phyloP scores from a whole-genome alignment of 1,140 invertebrate species.

The Drosophila punjabiensis region DNA sequence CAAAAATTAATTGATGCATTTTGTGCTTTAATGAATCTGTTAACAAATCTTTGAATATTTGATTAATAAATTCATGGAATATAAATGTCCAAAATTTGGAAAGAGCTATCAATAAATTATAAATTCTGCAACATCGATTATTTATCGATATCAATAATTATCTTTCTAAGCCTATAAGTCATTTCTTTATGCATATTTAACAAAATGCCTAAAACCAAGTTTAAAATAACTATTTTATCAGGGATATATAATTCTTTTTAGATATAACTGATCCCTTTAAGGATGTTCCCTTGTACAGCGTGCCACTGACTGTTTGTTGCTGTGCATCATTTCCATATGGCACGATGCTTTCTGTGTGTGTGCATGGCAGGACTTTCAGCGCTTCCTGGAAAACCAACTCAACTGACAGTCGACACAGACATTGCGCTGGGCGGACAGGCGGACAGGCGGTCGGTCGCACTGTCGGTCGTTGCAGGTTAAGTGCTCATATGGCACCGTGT shows the following conservation, averaged over 20 bases:
- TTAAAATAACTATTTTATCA: too few relatives aligned
- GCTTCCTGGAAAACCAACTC: slow-evolving; percentile 58
- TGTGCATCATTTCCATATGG: slow-evolving; percentile 45
- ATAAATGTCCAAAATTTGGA: background rate
- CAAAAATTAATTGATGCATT: too few relatives aligned
- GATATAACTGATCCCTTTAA: background rate
- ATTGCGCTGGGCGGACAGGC: slow-evolving; percentile 27
- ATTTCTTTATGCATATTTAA: too few relatives aligned
- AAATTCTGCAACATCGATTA: background rate
- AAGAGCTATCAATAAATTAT: background rate
- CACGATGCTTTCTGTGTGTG: background rate
- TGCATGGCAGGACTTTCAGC: slow-evolving; percentile 38
- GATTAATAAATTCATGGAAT: background rate
- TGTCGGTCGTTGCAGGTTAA: slow-evolving; percentile 56
- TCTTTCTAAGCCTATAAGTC: too few relatives aligned
- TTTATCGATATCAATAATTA: background rate
- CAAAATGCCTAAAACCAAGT: too few relatives aligned
- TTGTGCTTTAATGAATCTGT: too few relatives aligned
- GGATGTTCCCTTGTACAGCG: background rate
- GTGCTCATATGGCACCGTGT: slow-evolving; percentile 45
- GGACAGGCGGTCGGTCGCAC: background rate
- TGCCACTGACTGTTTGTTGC: slow-evolving; percentile 19
- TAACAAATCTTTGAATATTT: background rate
- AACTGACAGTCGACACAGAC: slow-evolving; percentile 47
- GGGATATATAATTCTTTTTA: too few relatives aligned